Conservation (phyloP, 2,113 vertebrate species). For the Brachypteracias leptosomus region DNA sequence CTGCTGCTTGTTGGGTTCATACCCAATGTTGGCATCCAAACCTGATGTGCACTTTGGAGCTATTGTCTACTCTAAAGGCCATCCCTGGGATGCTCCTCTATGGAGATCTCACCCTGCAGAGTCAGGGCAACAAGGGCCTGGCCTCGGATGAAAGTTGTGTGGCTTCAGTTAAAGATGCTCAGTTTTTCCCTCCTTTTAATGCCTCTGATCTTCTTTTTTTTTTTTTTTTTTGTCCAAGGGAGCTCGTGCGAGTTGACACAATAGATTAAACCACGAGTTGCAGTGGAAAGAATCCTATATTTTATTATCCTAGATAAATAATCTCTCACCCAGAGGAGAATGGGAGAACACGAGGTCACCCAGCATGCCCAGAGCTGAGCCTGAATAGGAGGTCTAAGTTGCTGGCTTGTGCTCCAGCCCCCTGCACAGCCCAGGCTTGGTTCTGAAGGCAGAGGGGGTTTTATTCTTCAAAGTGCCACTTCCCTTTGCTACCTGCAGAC, state of each 20-base stretch:
- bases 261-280: neutral
- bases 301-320: constrained; percentile 39
- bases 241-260: neutral
- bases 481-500: constrained; percentile 55
- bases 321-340: constrained; percentile 25
- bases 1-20: neutral
- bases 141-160: neutral
- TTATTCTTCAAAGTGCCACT: constrained; percentile 53
- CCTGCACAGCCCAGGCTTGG: neutral
- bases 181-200: neutral
- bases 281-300: neutral
- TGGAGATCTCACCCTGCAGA: neutral
- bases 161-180: neutral
- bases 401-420: neutral
- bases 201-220: neutral
- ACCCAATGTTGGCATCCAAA: neutral
- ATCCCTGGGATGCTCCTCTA: neutral
- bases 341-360: constrained; percentile 21
- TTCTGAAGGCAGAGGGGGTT: constrained; percentile 37
- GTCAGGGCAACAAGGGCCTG: neutral
- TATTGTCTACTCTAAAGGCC: neutral
- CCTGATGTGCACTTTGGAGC: neutral
- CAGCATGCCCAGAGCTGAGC: constrained; percentile 15
- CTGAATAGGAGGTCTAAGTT: constrained; percentile 12
- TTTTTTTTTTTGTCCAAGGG: neutral